Base-by-base conservation (phyloP, 1,140 invertebrate species). In the Prorops nasuta region DNA sequence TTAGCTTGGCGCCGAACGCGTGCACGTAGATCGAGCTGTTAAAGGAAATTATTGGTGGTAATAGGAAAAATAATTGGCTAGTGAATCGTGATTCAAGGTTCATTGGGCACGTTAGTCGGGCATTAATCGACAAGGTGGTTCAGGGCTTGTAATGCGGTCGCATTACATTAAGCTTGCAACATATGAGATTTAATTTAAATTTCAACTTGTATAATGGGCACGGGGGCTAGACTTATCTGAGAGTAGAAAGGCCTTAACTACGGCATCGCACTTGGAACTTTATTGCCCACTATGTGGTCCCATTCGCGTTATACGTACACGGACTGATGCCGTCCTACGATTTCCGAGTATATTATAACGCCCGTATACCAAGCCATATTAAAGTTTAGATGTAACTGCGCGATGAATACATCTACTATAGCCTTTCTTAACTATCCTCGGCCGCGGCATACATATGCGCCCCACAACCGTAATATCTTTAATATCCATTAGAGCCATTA, bases 371-470 rank as follows among this genome's bases (percentile, higher is more conserved):
- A 37, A 15, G 45, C 31, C 34, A 15, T 28, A 21, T 16, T 43
- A 46, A 49, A 54, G 38, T 52, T 46, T 41, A 43, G 38, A 38
- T 55, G 39, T 51, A 32, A 49, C 22, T 16, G 16, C n/a, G n/a
- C 39, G 41, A 45, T 20, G 18, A 34, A 24, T 31, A 10, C 17
- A 22, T 20, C 24, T n/a, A n/a, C n/a, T n/a, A n/a, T n/a, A n/a
- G n/a, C n/a, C n/a, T n/a, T n/a, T n/a, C n/a, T n/a, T n/a, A n/a
- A n/a, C n/a, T n/a, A n/a, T n/a, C n/a, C 31, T 36, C 24, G 12
- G 24, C 10, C 12, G 15, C 20, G 22, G 22, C 32, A 15, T 50
- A 39, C n/a, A n/a, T n/a, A n/a, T n/a, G n/a, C n/a, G n/a, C n/a
- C n/a, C n/a, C n/a, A n/a, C n/a, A n/a, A n/a, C n/a, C n/a, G n/a